Evolutionary conservation across 2,113 vertebrate species (phyloP).

Genomic region (Tyto alba): DNA sequence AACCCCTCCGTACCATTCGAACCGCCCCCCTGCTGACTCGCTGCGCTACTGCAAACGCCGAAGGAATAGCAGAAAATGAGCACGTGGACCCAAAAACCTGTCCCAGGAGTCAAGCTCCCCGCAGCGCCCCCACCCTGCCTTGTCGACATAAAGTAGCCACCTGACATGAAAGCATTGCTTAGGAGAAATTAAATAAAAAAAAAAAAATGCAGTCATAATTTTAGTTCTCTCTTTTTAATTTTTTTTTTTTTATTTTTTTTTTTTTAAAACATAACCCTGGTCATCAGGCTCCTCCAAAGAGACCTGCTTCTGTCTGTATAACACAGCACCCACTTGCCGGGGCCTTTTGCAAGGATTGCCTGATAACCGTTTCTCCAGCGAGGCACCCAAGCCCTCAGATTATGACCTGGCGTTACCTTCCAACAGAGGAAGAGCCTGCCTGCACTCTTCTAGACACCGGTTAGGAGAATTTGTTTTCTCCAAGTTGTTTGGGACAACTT

Average conservation of each 20-base stretch:
- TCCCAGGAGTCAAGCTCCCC: neutral
- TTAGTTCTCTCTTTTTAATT: too few species aligned
- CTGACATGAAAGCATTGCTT: neutral
- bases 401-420: accelerated
- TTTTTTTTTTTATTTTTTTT: neutral
- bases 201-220: neutral
- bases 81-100: neutral
- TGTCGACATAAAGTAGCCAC: accelerated
- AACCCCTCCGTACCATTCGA: neutral
- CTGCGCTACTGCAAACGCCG: neutral
- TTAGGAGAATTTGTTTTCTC: neutral
- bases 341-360: neutral
- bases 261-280: neutral
- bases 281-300: neutral
- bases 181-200: too few species aligned
- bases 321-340: neutral
- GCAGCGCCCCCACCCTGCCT: neutral
- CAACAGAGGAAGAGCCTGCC: neutral
- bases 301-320: neutral
- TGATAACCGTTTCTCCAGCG: neutral
- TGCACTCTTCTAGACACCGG: neutral
- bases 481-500: too few species aligned
- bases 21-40: neutral
- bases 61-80: neutral
- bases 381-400: accelerated